Base-by-base conservation (phyloP, 2,888 invertebrate species). In the Peribatodes rhomboidaria region DNA sequence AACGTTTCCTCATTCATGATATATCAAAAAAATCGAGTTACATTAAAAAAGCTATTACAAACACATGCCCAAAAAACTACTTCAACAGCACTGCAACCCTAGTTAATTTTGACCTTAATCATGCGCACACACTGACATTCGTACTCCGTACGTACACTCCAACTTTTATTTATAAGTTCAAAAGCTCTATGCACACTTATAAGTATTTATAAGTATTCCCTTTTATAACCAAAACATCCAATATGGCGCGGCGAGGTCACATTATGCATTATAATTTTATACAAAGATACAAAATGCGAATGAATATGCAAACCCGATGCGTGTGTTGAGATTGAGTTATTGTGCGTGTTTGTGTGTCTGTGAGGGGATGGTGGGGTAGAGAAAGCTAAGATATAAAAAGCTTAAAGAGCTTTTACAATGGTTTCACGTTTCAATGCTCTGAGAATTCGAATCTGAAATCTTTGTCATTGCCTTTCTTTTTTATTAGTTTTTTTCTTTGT, bases 241-340 rank as follows among this genome's bases (percentile, higher is more conserved):
- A 60, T 67, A 67, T 56, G 56, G 63, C 65, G 67, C 61, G 59
- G 52, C 71, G 69, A 56, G 88, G 87, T 89, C 89, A 87, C 86
- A 90, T 91, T 90, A 92, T 91, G 90, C 90, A 92, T 92, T 93
- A 93, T 93, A 92, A 93, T 92, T 92, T 92, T 89, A 92, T 92
- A 93, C 92, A 91, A 92, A 90, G 92, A 92, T 92, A 92, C 91
- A 87, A 87, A 90, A 84, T 87, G 86, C 88, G 82, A 90, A 93
- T 93, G 92, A 93, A 93, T 93, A 93, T 93, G 92, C 92, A 93
- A 89, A 87, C 78, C 81, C 79, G 82, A 81, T 84, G 86, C 81
- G 84, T 82, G 79, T 90, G 88, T 83, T 81, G 77, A 82, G 85
- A 92, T 92, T 92, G 92, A 91, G 92, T 92, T 92, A 92, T 92